Evolutionary conservation across 2,113 vertebrate genomes (phyloP).

Genomic region (Eidolon helvum): DNA sequence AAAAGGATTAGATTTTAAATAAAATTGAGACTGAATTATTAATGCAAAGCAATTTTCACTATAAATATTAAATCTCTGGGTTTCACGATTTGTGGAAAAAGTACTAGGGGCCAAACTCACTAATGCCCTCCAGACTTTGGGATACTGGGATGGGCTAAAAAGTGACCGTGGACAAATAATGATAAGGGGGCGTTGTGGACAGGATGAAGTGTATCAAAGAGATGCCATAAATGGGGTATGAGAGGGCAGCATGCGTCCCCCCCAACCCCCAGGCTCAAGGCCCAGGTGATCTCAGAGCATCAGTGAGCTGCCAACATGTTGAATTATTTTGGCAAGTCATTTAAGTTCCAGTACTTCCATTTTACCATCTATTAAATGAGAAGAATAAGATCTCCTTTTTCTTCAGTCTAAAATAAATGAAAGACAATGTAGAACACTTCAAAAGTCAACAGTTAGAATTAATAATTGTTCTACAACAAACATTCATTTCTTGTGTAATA

Average conservation of each 20-base stretch:
- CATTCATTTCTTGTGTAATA: neutral
- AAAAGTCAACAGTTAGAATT: neutral
- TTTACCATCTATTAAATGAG: neutral
- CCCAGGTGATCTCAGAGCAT: neutral
- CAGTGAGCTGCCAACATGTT: neutral
- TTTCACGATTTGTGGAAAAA: neutral
- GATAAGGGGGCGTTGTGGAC: neutral
- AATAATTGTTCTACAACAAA: neutral
- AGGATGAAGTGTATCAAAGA: neutral
- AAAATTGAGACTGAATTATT: neutral
- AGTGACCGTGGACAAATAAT: neutral
- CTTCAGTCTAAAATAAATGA: neutral
- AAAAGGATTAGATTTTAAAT: conserved; percentile 27
- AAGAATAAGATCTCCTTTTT: neutral
- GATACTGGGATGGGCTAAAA: neutral
- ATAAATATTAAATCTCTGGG: neutral
- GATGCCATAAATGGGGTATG: neutral
- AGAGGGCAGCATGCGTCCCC: neutral
- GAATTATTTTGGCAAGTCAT: neutral
- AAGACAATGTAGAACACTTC: neutral
- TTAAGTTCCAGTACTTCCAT: neutral
- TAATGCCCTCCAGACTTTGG: neutral
- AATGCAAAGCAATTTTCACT: neutral
- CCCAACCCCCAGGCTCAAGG: neutral
- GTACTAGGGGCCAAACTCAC: neutral